Conservation (phyloP, 2,888 invertebrate species). For the Axea sp. region DNA sequence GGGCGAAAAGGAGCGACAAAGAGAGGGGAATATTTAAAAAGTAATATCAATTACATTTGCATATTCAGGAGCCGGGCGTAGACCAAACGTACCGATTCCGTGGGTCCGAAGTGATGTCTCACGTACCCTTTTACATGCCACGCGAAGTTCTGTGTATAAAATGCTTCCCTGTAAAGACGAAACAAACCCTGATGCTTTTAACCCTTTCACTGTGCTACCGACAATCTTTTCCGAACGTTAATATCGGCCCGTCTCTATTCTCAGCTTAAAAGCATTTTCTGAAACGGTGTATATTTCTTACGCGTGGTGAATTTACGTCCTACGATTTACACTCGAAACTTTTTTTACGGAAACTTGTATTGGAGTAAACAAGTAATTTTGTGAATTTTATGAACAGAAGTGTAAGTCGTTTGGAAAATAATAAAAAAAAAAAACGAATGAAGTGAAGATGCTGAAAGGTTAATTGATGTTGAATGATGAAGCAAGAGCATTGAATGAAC, state of each 20-base stretch:
- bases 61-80: constrained; percentile 62
- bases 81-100: constrained; percentile 53
- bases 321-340: constrained; percentile 34
- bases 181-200: constrained; percentile 55
- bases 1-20: constrained; percentile 29
- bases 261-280: constrained; percentile 64
- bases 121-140: constrained; percentile 53
- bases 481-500: no score
- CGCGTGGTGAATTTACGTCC: constrained; percentile 35
- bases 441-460: no score
- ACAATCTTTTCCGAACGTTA: constrained; percentile 64
- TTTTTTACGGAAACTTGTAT: constrained; percentile 26
- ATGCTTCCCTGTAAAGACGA: constrained; percentile 56
- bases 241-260: constrained; percentile 64
- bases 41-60: constrained; percentile 77
- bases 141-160: constrained; percentile 34
- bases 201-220: constrained; percentile 56
- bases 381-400: constrained; percentile 19
- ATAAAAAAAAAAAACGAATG: no score
- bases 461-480: no score
- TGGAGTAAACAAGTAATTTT: constrained; percentile 52
- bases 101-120: constrained; percentile 55
- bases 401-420: no score
- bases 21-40: constrained; percentile 78
- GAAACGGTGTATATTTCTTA: constrained; percentile 49